Evolutionary conservation across 2,113 vertebrate genomes (phyloP).

Genomic region (Lonchura striata): DNA sequence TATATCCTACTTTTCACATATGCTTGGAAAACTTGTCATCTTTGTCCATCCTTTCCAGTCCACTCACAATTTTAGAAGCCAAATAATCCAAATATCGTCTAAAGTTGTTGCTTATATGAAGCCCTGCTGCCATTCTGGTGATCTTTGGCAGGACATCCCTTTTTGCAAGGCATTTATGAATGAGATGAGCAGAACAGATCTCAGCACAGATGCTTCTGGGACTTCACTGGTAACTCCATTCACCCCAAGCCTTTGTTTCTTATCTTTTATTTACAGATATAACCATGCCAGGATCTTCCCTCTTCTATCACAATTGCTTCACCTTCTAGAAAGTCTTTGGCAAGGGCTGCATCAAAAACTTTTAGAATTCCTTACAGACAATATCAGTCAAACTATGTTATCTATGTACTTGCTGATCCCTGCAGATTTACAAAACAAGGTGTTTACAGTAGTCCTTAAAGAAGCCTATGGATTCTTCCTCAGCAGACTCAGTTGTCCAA

Average conservation of each 20-base stretch:
- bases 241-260: background rate
- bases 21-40: fast-evolving
- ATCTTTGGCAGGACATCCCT: background rate
- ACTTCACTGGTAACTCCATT: background rate
- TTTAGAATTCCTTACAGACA: background rate
- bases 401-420: background rate
- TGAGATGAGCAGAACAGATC: background rate
- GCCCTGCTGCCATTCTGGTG: background rate
- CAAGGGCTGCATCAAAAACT: background rate
- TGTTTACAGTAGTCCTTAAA: background rate
- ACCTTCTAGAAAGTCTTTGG: background rate
- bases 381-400: background rate
- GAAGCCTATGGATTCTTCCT: background rate
- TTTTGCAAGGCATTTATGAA: background rate
- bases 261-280: background rate
- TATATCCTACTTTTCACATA: background rate
- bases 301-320: background rate
- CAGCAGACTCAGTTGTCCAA: background rate
- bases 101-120: background rate
- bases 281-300: background rate
- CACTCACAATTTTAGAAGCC: background rate
- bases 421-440: background rate
- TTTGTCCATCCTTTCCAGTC: background rate
- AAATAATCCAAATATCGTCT: background rate
- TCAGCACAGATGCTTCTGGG: background rate